Conservation (phyloP, 2,113 vertebrate species). For the Andinoacara biseriatus region DNA sequence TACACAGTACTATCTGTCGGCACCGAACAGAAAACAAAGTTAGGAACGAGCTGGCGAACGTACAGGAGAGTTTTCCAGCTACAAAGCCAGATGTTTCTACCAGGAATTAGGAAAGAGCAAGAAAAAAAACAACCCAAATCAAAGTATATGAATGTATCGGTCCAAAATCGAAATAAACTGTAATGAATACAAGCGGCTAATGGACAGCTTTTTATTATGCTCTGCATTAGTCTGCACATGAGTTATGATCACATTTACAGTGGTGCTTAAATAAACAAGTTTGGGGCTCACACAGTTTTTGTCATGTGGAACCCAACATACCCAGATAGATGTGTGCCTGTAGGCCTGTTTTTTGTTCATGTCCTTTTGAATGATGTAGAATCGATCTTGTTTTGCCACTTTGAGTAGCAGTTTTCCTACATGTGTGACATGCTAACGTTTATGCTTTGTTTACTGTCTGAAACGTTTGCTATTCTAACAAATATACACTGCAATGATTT, state of each 20-base stretch:
- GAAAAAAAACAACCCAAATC: not conserved
- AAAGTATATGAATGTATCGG: not conserved
- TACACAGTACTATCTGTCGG: not conserved
- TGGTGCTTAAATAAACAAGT: no score
- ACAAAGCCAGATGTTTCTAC: not conserved
- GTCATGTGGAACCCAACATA: no score
- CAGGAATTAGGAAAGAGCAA: not conserved
- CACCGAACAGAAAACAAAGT: not conserved
- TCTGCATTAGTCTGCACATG: no score
- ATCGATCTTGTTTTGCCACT: not conserved
- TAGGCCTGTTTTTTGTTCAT: no score
- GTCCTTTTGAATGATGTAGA: not conserved
- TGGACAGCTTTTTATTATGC: not conserved
- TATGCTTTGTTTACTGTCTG: not conserved
- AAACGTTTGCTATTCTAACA: not conserved
- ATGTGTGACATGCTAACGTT: not conserved
- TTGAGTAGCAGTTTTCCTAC: not conserved
- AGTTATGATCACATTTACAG: no score
- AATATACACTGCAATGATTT: not conserved
- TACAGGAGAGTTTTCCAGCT: not conserved
- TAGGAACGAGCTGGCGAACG: not conserved
- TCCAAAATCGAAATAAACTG: not conserved
- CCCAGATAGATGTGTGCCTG: no score
- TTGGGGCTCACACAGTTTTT: no score
- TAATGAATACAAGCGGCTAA: not conserved